These are phyloP conservation scores for Xestobium rufovillosum DNA, from an alignment of 2,888 invertebrate species.

Conservation along the genomic window DNA sequence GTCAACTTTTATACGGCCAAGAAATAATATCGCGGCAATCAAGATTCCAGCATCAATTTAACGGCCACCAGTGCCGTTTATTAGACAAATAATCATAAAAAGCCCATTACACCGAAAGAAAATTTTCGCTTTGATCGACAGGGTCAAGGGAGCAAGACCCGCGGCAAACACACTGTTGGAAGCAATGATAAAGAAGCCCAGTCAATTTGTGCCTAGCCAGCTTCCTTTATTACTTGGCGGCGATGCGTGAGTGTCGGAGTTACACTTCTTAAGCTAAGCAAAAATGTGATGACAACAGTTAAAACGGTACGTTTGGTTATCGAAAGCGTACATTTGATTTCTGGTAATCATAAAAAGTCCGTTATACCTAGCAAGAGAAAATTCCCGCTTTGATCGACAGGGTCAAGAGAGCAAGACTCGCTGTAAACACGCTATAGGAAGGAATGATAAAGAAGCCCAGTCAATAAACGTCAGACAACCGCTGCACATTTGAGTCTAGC, in stretches of 20 bases:
- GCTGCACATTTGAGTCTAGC: conserved; percentile 33
- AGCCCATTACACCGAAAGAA: conserved; percentile 3
- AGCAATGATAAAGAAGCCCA: conserved; percentile 33
- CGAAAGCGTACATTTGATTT: too few relatives aligned
- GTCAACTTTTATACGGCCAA: not conserved
- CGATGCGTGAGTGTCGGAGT: too few relatives aligned
- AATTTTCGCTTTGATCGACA: conserved; percentile 21
- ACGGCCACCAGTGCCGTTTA: not conserved
- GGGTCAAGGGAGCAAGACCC: conserved; percentile 33
- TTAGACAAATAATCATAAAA: not conserved
- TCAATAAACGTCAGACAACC: conserved; percentile 39
- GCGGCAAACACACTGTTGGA: conserved; percentile 28
- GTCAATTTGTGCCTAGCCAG: too few relatives aligned
- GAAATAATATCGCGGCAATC: conserved; percentile 1
- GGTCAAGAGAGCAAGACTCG: conserved; percentile 32
- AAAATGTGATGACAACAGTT: too few relatives aligned
- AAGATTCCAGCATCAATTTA: conserved; percentile 1
- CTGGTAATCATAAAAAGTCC: too few relatives aligned
- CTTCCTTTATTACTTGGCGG: too few relatives aligned
- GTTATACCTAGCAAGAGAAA: too few relatives aligned
- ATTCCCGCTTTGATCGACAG: conserved; percentile 24
- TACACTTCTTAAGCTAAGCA: too few relatives aligned
- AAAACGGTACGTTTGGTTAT: too few relatives aligned
- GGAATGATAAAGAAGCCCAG: conserved; percentile 34
- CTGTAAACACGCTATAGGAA: conserved; percentile 28